Evolutionary conservation across 2,113 vertebrate species (phyloP), one percentile per base, ranked within the genome.

Genomic region (cat (Felis catus)): DNA sequence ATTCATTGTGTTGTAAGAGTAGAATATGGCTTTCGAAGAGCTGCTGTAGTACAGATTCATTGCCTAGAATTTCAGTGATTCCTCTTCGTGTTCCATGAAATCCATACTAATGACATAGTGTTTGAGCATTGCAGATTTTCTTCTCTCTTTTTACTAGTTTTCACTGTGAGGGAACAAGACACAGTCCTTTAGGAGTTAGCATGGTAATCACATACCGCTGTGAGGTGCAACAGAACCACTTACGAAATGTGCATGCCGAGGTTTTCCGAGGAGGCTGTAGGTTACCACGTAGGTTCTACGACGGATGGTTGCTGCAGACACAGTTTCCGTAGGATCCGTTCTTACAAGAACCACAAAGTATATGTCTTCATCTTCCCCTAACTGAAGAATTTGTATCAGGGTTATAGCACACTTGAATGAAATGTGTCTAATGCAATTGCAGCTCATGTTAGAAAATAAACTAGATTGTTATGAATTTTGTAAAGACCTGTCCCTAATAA

Each of bases 381-480:
- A 48, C 74, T 18, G 74, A 94, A 65, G 29, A 36, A 95, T 94
- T 74, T 83, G 91, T 91, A 48, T 39, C 45, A 96, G 63, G 80
- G 68, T 48, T 48, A 70, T 89, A 79, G 41, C 58, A 73, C 18
- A 84, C 58, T 81, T 90, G 65, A 97, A 55, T 90, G 51, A 95
- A 96, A 88, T 66, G 79, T 78, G 41, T 92, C 71, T 95, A 74
- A 68, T 73, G 33, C 33, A 74, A 21, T 90, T 97, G 92, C n/a
- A 66, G 79, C 41, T 86, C 55, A 31, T 84, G 51, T 58, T 96
- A 68, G 74, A 84, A 97, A 95, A 61, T 45, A 85, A 89, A 92
- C 71, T 68, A 71, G 25, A 58, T 58, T 70, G 39, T 82, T 91
- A 18, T 4, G 41, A 74, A 51, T 90, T 92, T 90, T 93, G 5